Conservation (phyloP, 2,888 invertebrate species). For the Acronicta leporina region DNA sequence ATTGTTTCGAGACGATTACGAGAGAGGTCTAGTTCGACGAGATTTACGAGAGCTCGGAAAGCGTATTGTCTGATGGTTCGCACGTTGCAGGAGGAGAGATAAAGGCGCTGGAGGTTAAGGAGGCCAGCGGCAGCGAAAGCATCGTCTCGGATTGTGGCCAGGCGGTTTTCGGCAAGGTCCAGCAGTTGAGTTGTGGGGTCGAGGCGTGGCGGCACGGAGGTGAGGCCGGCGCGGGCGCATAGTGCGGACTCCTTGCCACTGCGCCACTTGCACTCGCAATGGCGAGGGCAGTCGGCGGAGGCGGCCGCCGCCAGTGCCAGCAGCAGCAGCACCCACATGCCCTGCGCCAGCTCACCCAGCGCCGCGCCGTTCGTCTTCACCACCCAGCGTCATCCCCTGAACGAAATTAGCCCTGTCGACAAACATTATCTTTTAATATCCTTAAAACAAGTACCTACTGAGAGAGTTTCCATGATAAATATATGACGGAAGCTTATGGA, state of each 20-base stretch:
- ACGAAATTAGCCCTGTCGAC: slow-evolving; percentile 69
- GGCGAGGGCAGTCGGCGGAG: slow-evolving; percentile 91
- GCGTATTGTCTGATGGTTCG: slow-evolving; percentile 92
- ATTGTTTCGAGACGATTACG: slow-evolving; percentile 91
- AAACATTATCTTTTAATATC: slow-evolving; percentile 32
- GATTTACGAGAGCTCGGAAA: slow-evolving; percentile 93
- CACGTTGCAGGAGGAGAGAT: slow-evolving; percentile 92
- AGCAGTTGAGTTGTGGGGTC: slow-evolving; percentile 94
- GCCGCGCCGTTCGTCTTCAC: slow-evolving; percentile 80
- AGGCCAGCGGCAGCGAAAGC: slow-evolving; percentile 93
- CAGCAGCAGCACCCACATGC: slow-evolving; percentile 89
- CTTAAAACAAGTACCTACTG: not conserved
- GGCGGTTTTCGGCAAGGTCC: slow-evolving; percentile 93
- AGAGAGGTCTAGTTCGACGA: slow-evolving; percentile 95
- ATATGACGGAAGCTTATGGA: no score
- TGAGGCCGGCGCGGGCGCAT: slow-evolving; percentile 93
- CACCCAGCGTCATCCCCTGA: slow-evolving; percentile 81
- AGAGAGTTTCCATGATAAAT: no score
- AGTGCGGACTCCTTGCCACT: slow-evolving; percentile 95
- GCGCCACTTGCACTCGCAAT: slow-evolving; percentile 97
- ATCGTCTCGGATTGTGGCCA: slow-evolving; percentile 91
- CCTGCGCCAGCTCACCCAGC: slow-evolving; percentile 85
- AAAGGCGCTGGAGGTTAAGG: slow-evolving; percentile 94
- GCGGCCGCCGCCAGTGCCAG: slow-evolving; percentile 84
- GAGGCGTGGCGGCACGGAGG: slow-evolving; percentile 92